A percentile compares a stretch with the other conserved stretches of the same genome.
Conservation (phyloP, 2,113 vertebrate species). For the Syngnathus typhle region DNA sequence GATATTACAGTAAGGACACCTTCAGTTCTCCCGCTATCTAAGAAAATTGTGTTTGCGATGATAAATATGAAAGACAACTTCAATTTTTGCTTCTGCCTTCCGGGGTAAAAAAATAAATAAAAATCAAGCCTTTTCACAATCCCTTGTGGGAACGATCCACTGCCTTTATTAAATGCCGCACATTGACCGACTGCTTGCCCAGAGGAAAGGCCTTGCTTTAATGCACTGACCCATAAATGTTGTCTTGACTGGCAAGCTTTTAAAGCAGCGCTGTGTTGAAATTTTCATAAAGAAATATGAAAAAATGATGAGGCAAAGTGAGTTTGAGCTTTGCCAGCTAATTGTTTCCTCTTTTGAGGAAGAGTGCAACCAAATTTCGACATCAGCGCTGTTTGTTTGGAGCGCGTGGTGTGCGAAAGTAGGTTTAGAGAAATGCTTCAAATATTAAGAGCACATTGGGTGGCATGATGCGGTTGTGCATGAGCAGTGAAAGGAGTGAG, state of each 20-base stretch:
- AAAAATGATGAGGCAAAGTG: conserved; percentile 57
- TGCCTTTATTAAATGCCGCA: neutral
- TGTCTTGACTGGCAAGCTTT: conserved; percentile 34
- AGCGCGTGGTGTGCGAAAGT: conserved; percentile 15
- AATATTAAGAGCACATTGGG: conserved; percentile 10
- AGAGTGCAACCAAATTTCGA: conserved; percentile 41
- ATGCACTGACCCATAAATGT: conserved; percentile 51
- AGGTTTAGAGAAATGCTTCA: neutral
- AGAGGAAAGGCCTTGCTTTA: conserved; percentile 49
- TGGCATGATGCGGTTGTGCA: conserved; percentile 15
- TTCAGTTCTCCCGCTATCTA: neutral
- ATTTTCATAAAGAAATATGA: conserved; percentile 64
- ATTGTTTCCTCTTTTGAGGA: conserved; percentile 45
- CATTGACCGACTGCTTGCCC: conserved; percentile 46
- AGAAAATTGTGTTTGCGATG: neutral
- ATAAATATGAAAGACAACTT: neutral
- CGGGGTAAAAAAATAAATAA: neutral
- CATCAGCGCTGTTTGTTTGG: conserved; percentile 32
- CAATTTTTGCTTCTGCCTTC: neutral
- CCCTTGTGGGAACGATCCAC: conserved; percentile 6
- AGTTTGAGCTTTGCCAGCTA: conserved; percentile 36
- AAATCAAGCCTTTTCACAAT: conserved; percentile 30
- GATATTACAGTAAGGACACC: neutral
- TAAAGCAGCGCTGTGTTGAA: conserved; percentile 56
- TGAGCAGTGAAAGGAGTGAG: neutral